Conservation (phyloP, 2,113 vertebrate species). For the Calonectris borealis region DNA sequence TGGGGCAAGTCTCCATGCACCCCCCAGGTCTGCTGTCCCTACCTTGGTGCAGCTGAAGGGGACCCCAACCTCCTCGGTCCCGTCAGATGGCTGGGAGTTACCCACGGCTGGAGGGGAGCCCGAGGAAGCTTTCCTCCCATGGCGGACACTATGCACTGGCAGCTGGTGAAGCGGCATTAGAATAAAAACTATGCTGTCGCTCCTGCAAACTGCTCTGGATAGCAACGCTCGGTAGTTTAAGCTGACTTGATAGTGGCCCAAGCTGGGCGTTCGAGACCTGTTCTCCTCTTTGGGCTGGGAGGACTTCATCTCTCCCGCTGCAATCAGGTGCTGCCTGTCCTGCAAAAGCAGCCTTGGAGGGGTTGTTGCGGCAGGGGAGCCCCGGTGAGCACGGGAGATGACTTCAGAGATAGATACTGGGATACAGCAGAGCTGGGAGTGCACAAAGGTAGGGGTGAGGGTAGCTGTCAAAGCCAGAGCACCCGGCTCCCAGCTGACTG, state of each 20-base stretch:
- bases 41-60: not conserved
- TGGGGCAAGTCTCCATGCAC: not conserved
- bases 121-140: not conserved
- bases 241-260: not conserved
- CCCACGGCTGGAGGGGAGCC: not conserved
- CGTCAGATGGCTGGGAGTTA: not conserved
- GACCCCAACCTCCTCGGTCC: not conserved
- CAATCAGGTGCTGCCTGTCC: not conserved
- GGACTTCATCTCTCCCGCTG: not conserved
- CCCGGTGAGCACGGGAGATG: not conserved
- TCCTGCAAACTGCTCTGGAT: not conserved
- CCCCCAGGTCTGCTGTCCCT: no score
- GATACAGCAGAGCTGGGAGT: not conserved
- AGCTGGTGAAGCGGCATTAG: not conserved
- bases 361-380: not conserved
- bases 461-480: not conserved
- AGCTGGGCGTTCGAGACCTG: not conserved
- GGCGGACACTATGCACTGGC: rapidly evolving
- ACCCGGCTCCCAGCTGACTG: not conserved
- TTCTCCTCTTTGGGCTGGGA: not conserved
- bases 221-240: not conserved
- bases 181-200: not conserved
- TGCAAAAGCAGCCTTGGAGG: not conserved
- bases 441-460: not conserved
- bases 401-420: not conserved